phyloP scores from a whole-genome alignment of 2,888 invertebrate genomes.

The Drosophila macrospina region DNA sequence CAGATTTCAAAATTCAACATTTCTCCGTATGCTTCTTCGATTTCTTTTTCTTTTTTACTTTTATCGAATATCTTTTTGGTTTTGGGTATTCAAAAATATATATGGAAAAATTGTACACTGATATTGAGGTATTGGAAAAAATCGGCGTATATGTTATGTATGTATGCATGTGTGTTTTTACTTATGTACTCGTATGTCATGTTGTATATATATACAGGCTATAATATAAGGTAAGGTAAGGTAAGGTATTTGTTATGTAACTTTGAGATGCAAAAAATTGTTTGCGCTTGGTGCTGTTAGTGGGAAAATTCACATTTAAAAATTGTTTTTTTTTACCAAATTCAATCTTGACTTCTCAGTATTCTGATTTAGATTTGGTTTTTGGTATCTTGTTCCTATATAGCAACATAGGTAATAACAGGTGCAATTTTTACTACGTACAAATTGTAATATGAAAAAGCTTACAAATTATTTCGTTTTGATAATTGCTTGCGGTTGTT shows the following conservation, averaged over 20 bases:
- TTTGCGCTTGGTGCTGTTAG: slow-evolving; percentile 79
- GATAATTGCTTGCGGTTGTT: slow-evolving; percentile 68
- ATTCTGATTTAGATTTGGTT: slow-evolving; percentile 14
- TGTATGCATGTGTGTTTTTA: slow-evolving; percentile 39
- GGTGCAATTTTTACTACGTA: slow-evolving; percentile 74
- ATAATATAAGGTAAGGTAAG: slow-evolving; percentile 33
- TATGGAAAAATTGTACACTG: slow-evolving; percentile 78
- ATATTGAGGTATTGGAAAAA: slow-evolving; percentile 81
- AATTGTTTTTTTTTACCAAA: slow-evolving; percentile 48
- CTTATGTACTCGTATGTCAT: slow-evolving; percentile 44
- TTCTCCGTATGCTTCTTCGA: slow-evolving; percentile 23
- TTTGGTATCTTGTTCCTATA: slow-evolving; percentile 38
- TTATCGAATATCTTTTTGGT: slow-evolving; percentile 31
- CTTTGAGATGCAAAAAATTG: slow-evolving; percentile 78
- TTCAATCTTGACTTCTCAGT: slow-evolving; percentile 6
- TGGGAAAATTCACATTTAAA: slow-evolving; percentile 66
- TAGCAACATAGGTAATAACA: slow-evolving; percentile 71
- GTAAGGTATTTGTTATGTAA: slow-evolving; percentile 49
- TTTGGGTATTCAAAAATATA: slow-evolving; percentile 72
- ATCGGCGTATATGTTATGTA: slow-evolving; percentile 72
- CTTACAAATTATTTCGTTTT: slow-evolving; percentile 76
- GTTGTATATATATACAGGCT: slow-evolving; percentile 52
- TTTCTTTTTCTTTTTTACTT: slow-evolving; percentile 29
- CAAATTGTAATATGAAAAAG: slow-evolving; percentile 74
- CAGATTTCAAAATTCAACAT: slow-evolving; percentile 75